Conservation (phyloP, 1,140 invertebrate species). For the Cydia amplana region DNA sequence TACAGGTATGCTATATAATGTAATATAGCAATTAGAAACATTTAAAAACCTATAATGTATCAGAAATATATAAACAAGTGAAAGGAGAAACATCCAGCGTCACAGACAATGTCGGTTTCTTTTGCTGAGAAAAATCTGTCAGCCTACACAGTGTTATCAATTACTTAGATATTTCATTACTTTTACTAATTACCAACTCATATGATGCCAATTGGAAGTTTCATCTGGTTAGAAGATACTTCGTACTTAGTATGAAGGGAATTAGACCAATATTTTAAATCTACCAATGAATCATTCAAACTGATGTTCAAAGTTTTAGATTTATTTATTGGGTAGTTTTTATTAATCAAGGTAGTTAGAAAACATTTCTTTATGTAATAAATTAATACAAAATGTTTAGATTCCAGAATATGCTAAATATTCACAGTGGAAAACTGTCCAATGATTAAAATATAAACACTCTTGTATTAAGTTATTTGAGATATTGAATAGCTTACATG, state of each 20-base stretch:
- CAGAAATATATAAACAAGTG: background rate
- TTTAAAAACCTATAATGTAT: background rate
- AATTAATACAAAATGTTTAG: too few species aligned
- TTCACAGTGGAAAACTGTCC: background rate
- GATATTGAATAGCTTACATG: background rate
- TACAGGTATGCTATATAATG: too few species aligned
- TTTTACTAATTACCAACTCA: constrained; percentile 4
- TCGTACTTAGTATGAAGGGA: background rate
- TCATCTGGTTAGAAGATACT: background rate
- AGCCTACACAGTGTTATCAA: background rate
- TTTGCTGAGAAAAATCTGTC: constrained; percentile 10
- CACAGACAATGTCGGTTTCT: background rate
- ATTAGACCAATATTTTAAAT: background rate
- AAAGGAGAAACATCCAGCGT: background rate
- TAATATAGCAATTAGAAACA: background rate
- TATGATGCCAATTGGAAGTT: background rate
- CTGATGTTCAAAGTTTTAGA: too few species aligned
- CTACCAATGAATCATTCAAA: too few species aligned
- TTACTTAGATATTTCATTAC: background rate
- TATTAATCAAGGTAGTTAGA: too few species aligned
- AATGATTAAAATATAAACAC: background rate
- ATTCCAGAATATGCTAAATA: background rate
- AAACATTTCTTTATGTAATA: background rate
- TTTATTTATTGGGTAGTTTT: too few species aligned
- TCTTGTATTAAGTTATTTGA: background rate